These are phyloP conservation scores for Hoplostethus mediterraneus DNA, from an alignment of 2,797 vertebrate species.

Conservation along the genomic window DNA sequence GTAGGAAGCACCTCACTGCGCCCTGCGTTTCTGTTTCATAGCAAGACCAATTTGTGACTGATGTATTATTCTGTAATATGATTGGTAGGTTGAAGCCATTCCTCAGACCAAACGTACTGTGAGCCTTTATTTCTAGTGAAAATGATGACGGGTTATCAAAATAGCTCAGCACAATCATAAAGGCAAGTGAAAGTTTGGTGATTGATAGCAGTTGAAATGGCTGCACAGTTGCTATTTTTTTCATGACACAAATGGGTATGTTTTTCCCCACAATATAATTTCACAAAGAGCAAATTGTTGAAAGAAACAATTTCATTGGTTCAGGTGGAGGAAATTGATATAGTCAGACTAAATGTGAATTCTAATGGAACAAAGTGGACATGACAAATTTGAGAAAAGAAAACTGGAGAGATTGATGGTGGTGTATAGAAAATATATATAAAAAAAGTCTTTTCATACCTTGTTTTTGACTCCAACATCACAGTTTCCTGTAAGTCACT, in stretches of 20 bases:
- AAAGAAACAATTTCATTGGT: slow-evolving; percentile 73
- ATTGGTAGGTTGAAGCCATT: slow-evolving; percentile 53
- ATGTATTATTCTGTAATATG: slow-evolving; percentile 67
- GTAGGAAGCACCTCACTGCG: slow-evolving; percentile 9
- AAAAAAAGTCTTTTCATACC: slow-evolving; percentile 54
- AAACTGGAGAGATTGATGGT: slow-evolving; percentile 70
- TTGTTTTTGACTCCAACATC: slow-evolving; percentile 25
- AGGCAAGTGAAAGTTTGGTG: slow-evolving; percentile 58
- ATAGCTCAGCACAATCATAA: slow-evolving; percentile 49
- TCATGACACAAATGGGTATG: slow-evolving; percentile 40
- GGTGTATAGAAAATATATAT: slow-evolving; percentile 38
- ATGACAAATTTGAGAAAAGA: slow-evolving; percentile 75
- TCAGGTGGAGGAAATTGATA: slow-evolving; percentile 65
- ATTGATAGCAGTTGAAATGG: slow-evolving; percentile 82
- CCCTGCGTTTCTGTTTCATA: slow-evolving; percentile 3
- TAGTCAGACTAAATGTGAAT: slow-evolving; percentile 69
- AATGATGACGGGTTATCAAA: slow-evolving; percentile 65
- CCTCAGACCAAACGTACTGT: slow-evolving; percentile 19
- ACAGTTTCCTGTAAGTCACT: slow-evolving; percentile 5
- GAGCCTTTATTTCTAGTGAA: slow-evolving; percentile 54
- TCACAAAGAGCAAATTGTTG: slow-evolving; percentile 50
- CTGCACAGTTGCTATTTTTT: slow-evolving; percentile 51
- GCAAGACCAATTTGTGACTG: slow-evolving; percentile 46
- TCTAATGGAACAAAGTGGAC: slow-evolving; percentile 73
- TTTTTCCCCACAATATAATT: slow-evolving; percentile 55